phyloP scores from a whole-genome alignment of 2,888 invertebrate species.

The Mayetiola destructor region DNA sequence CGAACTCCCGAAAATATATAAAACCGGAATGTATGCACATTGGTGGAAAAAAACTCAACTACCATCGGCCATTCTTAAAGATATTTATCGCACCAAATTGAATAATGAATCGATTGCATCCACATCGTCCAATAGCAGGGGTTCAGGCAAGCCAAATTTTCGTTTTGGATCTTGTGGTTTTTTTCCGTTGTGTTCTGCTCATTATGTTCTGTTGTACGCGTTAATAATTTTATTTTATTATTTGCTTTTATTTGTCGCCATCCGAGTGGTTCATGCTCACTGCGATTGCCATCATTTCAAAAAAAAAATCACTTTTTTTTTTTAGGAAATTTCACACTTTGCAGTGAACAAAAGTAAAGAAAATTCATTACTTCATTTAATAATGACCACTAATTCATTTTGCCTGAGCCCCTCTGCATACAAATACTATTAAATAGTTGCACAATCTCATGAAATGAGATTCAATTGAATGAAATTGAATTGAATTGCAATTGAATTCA shows the following conservation, averaged over 20 bases:
- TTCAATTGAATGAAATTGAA: no score
- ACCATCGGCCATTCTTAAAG: constrained; percentile 49
- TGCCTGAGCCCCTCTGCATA: constrained; percentile 24
- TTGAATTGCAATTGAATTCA: no score
- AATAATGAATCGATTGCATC: constrained; percentile 25
- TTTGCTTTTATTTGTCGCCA: not conserved
- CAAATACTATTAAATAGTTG: not conserved
- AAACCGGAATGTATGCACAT: constrained; percentile 76
- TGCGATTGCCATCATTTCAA: not conserved
- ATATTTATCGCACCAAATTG: constrained; percentile 19
- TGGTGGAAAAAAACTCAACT: constrained; percentile 86
- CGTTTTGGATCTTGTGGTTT: not conserved
- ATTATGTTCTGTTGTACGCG: not conserved
- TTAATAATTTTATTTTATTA: not conserved
- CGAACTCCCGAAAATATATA: constrained; percentile 38
- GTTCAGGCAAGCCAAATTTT: constrained; percentile 27
- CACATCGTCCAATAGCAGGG: constrained; percentile 27
- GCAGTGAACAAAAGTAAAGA: not conserved
- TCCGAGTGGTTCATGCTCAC: not conserved
- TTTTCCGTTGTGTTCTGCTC: not conserved
- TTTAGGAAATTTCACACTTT: not conserved
- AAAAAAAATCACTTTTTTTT: not conserved
- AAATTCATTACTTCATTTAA: constrained; percentile 21
- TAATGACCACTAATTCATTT: no score
- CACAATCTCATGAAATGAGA: not conserved